Evolutionary conservation across 2,113 vertebrate species (phyloP), one percentile per base, ranked within the genome.

Genomic region (Colossoma macropomum): DNA sequence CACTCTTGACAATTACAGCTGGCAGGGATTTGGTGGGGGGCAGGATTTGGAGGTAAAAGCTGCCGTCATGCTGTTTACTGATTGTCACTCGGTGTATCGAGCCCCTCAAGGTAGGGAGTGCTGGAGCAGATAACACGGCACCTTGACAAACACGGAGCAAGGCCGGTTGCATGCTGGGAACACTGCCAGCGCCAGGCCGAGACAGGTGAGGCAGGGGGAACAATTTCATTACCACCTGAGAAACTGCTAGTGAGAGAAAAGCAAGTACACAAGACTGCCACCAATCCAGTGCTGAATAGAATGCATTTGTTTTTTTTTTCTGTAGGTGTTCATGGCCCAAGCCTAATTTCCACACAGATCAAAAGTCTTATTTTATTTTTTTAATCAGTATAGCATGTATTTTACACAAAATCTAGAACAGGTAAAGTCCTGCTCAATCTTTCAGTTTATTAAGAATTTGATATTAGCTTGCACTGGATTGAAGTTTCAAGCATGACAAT

Each of bases 141-240:
- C 32, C 32, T 38, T 30, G 74, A 82, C 65, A 82, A 86, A 81
- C 78, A 27, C 50, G 30, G 52, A 32, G n/a, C 69, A 52, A 86
- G 50, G 34, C 23, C 45, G 19, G 66, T 76, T 84, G 76, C 76
- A 68, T 85, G 70, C 72, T 79, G 54, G 76, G 85, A 66, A 62
- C 16, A 23, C 80, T 38, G 73, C 30, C 10, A 41, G 66, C 79
- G 27, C 21, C 17, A 1, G 34, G 52, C 45, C 59, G 34, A 41
- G 85, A 81, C 72, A 80, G 84, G 71, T 82, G 79, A 84, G 72
- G 71, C 45, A 71, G 81, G 48, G 30, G 41, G 71, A 87, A 76
- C 74, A 75, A 85, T 87, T 83, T 82, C 72, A 80, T 86, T 83
- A 80, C 72, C 66, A 60, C 71, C 83, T 81, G 48, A 85, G 80